phyloP scores from a whole-genome alignment of 2,888 invertebrate species.

The Stenoptilia bipunctidactyla region DNA sequence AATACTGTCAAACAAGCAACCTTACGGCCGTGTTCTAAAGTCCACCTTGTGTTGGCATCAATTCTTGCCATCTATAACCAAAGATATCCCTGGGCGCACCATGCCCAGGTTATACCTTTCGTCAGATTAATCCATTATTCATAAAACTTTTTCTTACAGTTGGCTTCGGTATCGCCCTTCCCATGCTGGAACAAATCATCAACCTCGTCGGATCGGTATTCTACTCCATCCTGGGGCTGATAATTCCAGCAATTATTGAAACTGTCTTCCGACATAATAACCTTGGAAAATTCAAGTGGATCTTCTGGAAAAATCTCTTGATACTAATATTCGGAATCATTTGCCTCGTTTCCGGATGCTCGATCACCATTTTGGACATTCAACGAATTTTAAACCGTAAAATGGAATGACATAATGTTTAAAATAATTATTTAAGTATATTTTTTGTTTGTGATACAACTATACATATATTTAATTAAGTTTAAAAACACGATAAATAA shows the following conservation, averaged over 20 bases:
- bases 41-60: too few species aligned
- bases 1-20: too few species aligned
- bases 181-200: slow-evolving; percentile 58
- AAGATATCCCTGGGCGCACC: neutral
- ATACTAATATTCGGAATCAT: slow-evolving; percentile 73
- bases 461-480: too few species aligned
- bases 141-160: slow-evolving; percentile 45
- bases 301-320: slow-evolving; percentile 75
- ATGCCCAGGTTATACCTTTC: too few species aligned
- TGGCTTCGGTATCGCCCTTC: slow-evolving; percentile 56
- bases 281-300: slow-evolving; percentile 77
- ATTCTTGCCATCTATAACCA: too few species aligned
- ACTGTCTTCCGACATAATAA: slow-evolving; percentile 78
- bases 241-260: slow-evolving; percentile 80
- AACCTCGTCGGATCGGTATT: slow-evolving; percentile 67
- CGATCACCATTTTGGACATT: slow-evolving; percentile 52
- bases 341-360: slow-evolving; percentile 75
- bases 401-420: slow-evolving; percentile 20
- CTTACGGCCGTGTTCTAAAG: too few species aligned
- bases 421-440: too few species aligned
- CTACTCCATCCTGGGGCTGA: slow-evolving; percentile 79
- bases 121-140: too few species aligned
- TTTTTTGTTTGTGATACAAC: too few species aligned
- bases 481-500: too few species aligned
- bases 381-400: slow-evolving; percentile 61